phyloP scores from a whole-genome alignment of 2,888 invertebrate genomes.

The Alloscopus bannaensis region DNA sequence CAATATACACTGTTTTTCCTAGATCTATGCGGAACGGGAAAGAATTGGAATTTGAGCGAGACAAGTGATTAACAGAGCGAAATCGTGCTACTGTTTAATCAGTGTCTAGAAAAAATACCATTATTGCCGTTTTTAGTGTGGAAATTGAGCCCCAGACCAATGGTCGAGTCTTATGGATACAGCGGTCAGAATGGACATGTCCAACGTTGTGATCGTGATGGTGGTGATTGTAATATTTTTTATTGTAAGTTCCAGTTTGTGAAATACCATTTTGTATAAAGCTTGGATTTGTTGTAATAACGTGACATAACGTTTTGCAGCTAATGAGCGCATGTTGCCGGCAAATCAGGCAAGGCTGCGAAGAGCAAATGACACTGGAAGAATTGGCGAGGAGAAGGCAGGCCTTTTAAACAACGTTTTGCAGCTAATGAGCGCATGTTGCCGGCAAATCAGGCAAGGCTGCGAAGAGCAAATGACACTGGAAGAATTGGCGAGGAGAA shows the following conservation, averaged over 20 bases:
- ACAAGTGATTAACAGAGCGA: no score
- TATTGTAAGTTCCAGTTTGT: conserved; percentile 65
- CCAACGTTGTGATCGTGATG: conserved; percentile 65
- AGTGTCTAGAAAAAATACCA: neutral
- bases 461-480: conserved; percentile 67
- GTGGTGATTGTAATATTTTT: conserved; percentile 64
- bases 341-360: conserved; percentile 65
- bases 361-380: conserved; percentile 66
- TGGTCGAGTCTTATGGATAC: conserved; percentile 46
- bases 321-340: conserved; percentile 69
- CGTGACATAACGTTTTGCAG: no score
- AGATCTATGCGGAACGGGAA: neutral
- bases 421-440: conserved; percentile 69
- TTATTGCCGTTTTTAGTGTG: neutral
- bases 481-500: conserved; percentile 63
- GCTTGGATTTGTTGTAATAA: no score
- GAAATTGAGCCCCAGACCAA: neutral
- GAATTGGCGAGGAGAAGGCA: conserved; percentile 63
- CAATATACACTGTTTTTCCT: neutral
- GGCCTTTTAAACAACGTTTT: conserved; percentile 65
- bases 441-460: conserved; percentile 66
- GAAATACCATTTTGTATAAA: no score
- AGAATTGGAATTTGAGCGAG: neutral
- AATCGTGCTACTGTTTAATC: neutral
- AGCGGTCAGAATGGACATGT: conserved; percentile 57